phyloP scores from a whole-genome alignment of 2,797 vertebrate genomes.

The Sorex maritimensis region DNA sequence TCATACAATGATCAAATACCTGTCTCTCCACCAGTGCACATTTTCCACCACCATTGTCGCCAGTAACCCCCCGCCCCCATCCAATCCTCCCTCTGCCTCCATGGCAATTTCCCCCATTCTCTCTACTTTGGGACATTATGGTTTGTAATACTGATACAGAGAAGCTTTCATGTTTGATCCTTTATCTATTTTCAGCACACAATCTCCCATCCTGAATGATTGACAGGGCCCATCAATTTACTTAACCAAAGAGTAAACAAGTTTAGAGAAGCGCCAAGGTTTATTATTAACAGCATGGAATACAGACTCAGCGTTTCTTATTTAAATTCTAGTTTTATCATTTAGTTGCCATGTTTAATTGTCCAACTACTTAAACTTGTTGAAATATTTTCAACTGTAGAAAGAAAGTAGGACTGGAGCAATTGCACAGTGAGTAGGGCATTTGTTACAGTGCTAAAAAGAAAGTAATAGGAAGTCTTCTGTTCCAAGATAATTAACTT shows the following conservation, averaged over 20 bases:
- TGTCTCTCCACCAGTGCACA: too few species aligned
- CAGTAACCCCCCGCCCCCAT: too few species aligned
- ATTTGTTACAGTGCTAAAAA: slow-evolving; percentile 15
- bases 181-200: too few species aligned
- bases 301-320: not conserved
- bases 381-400: slow-evolving; percentile 31
- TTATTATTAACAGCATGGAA: not conserved
- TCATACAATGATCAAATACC: too few species aligned
- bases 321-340: not conserved
- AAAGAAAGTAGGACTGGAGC: not conserved
- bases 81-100: too few species aligned
- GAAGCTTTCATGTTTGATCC: too few species aligned
- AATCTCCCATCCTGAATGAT: too few species aligned
- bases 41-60: too few species aligned
- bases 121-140: too few species aligned
- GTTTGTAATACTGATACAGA: too few species aligned
- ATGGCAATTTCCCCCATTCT: too few species aligned
- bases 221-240: not conserved
- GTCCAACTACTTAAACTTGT: not conserved
- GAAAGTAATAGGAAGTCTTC: not conserved
- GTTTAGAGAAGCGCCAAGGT: not conserved
- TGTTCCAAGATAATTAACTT: not conserved
- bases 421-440: too few species aligned
- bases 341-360: not conserved
- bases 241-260: slow-evolving; percentile 45